A percentile compares a stretch with the other conserved stretches of the same genome.
Evolutionary conservation across 2,888 invertebrate genomes (phyloP).

Genomic region (Pemphredon lugubris): DNA sequence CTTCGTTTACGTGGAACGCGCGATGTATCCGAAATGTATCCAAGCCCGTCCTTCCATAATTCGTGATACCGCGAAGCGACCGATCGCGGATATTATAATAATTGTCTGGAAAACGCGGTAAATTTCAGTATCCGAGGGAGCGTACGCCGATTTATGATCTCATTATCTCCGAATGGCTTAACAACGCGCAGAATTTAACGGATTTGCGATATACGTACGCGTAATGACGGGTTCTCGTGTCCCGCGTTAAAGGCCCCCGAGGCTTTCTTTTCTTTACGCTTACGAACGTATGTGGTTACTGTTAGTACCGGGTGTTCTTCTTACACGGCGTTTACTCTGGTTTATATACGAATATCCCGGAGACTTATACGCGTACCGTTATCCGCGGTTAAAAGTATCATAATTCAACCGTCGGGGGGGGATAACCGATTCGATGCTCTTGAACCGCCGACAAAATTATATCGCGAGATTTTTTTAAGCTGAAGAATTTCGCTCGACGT

Average conservation of each 20-base stretch:
- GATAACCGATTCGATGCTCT: too few species aligned
- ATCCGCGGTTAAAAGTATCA: conserved; percentile 24
- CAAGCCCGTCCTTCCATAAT: too few species aligned
- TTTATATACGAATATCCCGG: conserved; percentile 52
- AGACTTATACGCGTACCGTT: conserved; percentile 52
- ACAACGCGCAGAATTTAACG: conserved; percentile 42
- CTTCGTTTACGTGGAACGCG: too few species aligned
- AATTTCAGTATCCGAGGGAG: neutral
- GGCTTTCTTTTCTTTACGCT: conserved; percentile 37
- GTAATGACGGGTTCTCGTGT: conserved; percentile 34
- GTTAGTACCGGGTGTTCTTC: conserved; percentile 59
- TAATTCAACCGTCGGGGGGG: too few species aligned
- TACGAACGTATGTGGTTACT: conserved; percentile 45
- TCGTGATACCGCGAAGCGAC: neutral
- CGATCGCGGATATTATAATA: too few species aligned
- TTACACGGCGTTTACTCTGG: conserved; percentile 47
- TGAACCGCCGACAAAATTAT: too few species aligned
- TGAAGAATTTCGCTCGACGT: too few species aligned
- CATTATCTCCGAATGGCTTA: conserved; percentile 27
- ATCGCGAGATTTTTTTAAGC: too few species aligned
- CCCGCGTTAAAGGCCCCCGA: conserved; percentile 25
- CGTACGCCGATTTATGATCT: conserved; percentile 33
- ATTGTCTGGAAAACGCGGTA: too few species aligned
- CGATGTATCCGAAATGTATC: too few species aligned
- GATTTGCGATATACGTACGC: conserved; percentile 29